Evolutionary conservation across 1,140 invertebrate genomes (phyloP).

Genomic region (Trissolcus basalis): DNA sequence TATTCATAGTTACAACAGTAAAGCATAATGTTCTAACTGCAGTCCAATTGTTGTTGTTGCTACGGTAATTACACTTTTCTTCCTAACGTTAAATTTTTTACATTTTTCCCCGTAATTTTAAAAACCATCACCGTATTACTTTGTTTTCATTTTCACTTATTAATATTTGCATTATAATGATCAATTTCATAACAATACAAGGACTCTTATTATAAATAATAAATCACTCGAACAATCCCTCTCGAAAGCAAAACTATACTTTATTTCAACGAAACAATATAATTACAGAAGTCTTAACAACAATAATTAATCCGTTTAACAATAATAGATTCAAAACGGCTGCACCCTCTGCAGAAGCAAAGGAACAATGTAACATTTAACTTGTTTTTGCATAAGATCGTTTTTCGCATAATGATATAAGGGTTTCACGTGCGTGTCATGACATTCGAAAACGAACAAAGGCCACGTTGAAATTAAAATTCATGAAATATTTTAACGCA

Average conservation of each 20-base stretch:
- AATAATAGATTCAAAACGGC: no score
- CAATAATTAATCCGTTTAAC: no score
- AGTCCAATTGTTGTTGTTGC: constrained; percentile 11
- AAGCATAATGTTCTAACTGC: constrained; percentile 6
- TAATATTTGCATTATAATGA: no score
- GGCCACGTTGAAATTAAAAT: constrained; percentile 32
- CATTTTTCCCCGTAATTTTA: no score
- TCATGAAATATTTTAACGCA: constrained; percentile 9
- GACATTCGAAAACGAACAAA: constrained; percentile 41
- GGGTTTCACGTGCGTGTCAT: constrained; percentile 20
- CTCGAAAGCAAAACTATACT: no score
- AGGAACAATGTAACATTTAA: constrained; percentile 30
- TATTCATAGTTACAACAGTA: constrained; percentile 17
- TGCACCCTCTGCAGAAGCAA: constrained; percentile 11
- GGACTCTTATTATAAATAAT: no score
- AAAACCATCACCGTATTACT: no score
- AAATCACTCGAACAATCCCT: no score
- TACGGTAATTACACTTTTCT: background rate
- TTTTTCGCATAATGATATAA: constrained; percentile 32
- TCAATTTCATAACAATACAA: background rate
- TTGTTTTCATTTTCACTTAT: no score
- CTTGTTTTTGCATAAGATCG: constrained; percentile 7
- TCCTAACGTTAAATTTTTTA: background rate
- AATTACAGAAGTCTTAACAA: no score
- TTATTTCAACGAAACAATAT: no score